Percentiles rank a stretch among this genome's conserved stretches.
Conservation (phyloP, 2,888 invertebrate genomes). For the Leucophenga montana region DNA sequence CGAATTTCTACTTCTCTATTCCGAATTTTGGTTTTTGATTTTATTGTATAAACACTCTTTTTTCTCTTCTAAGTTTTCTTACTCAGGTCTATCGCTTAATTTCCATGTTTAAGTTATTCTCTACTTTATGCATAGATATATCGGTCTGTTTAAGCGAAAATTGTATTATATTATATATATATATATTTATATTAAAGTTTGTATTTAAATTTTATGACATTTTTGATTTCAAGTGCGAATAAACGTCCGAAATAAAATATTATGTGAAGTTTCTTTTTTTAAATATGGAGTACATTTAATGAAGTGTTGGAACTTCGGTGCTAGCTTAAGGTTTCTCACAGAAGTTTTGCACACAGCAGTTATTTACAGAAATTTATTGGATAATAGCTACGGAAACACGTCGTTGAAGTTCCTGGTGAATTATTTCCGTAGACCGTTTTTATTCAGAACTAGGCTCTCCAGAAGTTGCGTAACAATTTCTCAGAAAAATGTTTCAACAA, state of each 20-base stretch:
- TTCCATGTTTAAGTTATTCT: conserved; percentile 5
- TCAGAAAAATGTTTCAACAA: too few relatives aligned
- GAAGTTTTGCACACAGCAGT: too few relatives aligned
- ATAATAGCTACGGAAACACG: too few relatives aligned
- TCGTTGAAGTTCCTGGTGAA: too few relatives aligned
- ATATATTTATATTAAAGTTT: conserved; percentile 10
- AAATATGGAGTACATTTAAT: not conserved
- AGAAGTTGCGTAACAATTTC: too few relatives aligned
- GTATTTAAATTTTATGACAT: conserved; percentile 8
- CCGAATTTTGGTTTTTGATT: not conserved
- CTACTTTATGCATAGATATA: conserved; percentile 1
- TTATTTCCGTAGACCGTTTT: too few relatives aligned
- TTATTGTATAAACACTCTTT: not conserved
- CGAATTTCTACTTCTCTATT: not conserved
- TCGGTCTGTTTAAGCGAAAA: conserved; percentile 1
- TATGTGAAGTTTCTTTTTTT: not conserved
- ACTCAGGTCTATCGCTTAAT: conserved; percentile 15
- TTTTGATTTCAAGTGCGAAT: conserved; percentile 20
- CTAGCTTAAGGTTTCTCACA: too few relatives aligned
- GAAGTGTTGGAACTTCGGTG: not conserved
- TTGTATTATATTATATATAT: conserved; percentile 6
- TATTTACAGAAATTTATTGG: too few relatives aligned
- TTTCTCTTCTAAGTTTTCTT: not conserved
- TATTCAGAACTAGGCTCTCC: too few relatives aligned
- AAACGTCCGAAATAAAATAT: conserved; percentile 26